Base-by-base conservation (phyloP, 2,113 vertebrate genomes). In the Hassar affinis region DNA sequence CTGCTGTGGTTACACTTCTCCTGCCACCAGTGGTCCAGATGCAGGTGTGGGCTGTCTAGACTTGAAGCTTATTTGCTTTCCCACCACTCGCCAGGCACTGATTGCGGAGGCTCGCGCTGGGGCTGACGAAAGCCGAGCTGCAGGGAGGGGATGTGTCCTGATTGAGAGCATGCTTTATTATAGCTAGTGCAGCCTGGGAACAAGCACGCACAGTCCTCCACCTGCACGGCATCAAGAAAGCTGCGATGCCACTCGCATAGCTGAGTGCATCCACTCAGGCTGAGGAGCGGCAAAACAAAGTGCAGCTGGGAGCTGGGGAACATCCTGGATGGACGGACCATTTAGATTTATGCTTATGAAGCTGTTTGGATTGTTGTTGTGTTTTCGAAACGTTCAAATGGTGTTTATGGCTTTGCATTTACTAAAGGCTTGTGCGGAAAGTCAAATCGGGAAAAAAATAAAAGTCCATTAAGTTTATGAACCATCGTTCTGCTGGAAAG, bases 81-180 rank as follows among this genome's bases (percentile, higher is more conserved):
- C 90, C 79, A 85, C 78, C 79, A 91, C 92, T 93, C 90, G 90
- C 91, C 91, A 91, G 88, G 90, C 83, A 87, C 88, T 94, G 93
- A 94, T 94, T 94, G 92, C 91, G 68, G 87, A 88, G 90, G 91
- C 90, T 91, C 91, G 91, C 86, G 85, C 85, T 74, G 71, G 71
- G 86, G 88, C 72, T 78, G 82, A 76, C 54, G 47, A 57, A n/a
- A 84, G 51, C 47, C 52, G 86, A 81, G 86, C 90, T 88, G 85
- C 84, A 88, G 91, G 92, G 92, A 90, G 91, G 90, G 91, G 92
- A 90, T 90, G 87, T 89, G 89, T 91, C 90, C 91, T 94, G 93
- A 94, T 93, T 94, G 91, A 94, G 93, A 93, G 90, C 59, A 85
- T 90, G 91, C 91, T 93, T 94, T 93, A 93, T 94, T 94, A 93